Evolutionary conservation across 2,888 invertebrate species (phyloP), one percentile per base, ranked within the genome.

Genomic region (Acronicta aceris): DNA sequence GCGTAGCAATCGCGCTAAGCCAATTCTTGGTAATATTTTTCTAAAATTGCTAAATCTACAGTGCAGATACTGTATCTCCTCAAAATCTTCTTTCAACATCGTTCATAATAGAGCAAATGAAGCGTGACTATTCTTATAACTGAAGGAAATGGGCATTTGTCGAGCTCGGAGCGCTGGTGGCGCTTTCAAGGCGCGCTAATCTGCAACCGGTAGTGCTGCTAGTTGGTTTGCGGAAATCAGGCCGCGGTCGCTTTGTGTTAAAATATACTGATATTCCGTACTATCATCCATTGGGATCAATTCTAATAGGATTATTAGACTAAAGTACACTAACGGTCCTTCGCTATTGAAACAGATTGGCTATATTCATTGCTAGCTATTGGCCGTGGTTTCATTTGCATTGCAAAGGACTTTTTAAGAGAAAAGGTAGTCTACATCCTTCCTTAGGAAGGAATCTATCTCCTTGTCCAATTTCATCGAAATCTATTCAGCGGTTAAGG

Each of bases 131-230:
- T 40, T 54, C 63, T 17, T 51, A 43, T 63, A 51, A 47, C 9
- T 36, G 40, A 12, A 68, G 67, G 57, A 69, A 63, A 63, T 58
- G 41, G 16, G 47, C 36, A 69, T 67, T 63, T 36, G 30, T 61
- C 55, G 51, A 27, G 43, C 17, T 43, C 33, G 33, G 38, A 16
- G 25, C 40, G n/a, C 4, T 38, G 38, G 27, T 45, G 46, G n/a
- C 10, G 40, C 42, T 40, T 40, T 40, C 42, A 43, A 50, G 50
- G 53, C 41, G 49, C 17, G 17, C 46, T 57, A 63, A 57, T 57
- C 69, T 49, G 50, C 30, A 21, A 33, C 54, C 63, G 53, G 50
- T 33, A 49, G 43, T 30, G 27, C 12, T 30, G 21, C 21, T 25
- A 57, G 42, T 48, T 46, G 42, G 15, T 36, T 45, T 27, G 40